phyloP scores from a whole-genome alignment of 2,888 invertebrate genomes.

The Ichneumon xanthorius region DNA sequence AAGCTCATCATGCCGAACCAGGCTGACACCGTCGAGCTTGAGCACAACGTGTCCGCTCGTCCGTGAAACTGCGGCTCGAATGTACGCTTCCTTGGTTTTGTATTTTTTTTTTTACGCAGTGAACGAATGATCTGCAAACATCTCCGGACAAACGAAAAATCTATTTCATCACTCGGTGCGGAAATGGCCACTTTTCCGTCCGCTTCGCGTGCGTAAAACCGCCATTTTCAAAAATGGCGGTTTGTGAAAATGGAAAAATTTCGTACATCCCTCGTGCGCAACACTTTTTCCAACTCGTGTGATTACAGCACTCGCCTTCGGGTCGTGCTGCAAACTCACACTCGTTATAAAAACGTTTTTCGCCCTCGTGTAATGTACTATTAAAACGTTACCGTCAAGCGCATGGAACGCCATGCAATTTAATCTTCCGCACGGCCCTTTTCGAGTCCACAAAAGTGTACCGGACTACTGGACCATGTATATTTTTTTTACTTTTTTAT shows the following conservation, averaged over 20 bases:
- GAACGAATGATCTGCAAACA: not conserved
- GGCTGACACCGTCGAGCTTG: not conserved
- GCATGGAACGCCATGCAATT: not conserved
- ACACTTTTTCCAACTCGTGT: no score
- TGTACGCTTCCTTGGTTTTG: not conserved
- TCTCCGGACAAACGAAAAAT: not conserved
- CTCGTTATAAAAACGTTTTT: no score
- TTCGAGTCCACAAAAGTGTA: not conserved
- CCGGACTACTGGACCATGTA: not conserved
- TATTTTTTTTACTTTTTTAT: not conserved
- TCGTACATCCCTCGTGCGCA: no score
- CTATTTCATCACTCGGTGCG: not conserved
- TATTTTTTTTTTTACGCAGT: not conserved
- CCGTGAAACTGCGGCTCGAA: not conserved
- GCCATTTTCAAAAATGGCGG: no score
- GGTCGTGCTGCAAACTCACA: no score
- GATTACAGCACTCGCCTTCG: no score
- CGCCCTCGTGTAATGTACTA: no score
- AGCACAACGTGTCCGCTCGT: not conserved
- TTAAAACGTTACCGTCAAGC: not conserved
- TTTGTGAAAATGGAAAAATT: no score
- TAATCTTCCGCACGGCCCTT: not conserved
- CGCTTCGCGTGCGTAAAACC: no score
- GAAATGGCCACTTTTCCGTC: no score
- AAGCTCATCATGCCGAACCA: conserved; percentile 6